These are phyloP conservation scores for Netelia fuscicornis DNA, from an alignment of 2,888 invertebrate genomes.

Conservation along the genomic window DNA sequence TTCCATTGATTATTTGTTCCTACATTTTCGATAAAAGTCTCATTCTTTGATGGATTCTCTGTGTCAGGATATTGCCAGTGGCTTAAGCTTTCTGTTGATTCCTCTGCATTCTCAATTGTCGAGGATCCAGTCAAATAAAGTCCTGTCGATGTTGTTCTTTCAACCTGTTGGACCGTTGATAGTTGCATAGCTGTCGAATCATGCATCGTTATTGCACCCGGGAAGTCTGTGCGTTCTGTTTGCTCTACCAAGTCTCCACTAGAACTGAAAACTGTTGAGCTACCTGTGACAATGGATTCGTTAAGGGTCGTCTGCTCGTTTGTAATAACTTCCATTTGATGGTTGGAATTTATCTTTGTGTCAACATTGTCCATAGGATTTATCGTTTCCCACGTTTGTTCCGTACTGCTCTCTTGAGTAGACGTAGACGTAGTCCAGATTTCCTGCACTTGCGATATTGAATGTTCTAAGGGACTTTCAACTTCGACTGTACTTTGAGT, in stretches of 20 bases:
- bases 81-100: neutral
- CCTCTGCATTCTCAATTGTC: neutral
- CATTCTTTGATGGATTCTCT: too few relatives aligned
- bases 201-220: neutral
- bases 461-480: neutral
- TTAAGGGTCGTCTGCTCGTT: neutral
- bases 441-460: neutral
- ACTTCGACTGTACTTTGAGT: conserved; percentile 2
- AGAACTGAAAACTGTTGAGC: neutral
- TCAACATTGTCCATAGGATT: neutral
- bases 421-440: neutral
- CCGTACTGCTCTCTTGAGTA: neutral
- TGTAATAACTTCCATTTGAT: neutral
- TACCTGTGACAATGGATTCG: neutral
- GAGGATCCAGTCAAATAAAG: neutral
- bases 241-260: neutral
- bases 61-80: neutral
- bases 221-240: neutral
- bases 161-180: neutral
- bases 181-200: neutral
- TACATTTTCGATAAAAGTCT: neutral
- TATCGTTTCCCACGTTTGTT: neutral
- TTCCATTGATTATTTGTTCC: neutral
- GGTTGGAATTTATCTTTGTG: neutral
- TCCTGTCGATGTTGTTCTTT: neutral